Percentiles rank a stretch among this genome's conserved stretches.
phyloP scores from a whole-genome alignment of 2,797 vertebrate genomes.

The Oreortyx pictus region DNA sequence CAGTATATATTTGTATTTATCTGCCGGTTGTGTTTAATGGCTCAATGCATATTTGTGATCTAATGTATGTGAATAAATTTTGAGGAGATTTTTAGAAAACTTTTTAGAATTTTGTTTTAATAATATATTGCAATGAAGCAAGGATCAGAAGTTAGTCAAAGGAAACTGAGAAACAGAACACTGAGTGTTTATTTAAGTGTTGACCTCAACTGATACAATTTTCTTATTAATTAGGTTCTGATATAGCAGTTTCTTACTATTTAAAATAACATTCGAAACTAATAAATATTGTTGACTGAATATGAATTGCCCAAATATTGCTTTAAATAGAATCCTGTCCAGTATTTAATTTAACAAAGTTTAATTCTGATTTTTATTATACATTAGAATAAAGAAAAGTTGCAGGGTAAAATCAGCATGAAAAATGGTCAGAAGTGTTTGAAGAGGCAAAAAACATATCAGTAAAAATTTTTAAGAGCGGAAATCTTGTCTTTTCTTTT shows the following conservation, averaged over 20 bases:
- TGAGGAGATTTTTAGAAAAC: not conserved
- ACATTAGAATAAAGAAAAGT: not conserved
- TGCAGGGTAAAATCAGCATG: not conserved
- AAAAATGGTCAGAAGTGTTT: not conserved
- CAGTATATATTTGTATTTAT: not conserved
- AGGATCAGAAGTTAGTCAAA: not conserved
- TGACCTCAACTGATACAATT: not conserved
- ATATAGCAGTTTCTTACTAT: not conserved
- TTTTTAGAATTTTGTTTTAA: not conserved
- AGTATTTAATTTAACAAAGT: not conserved
- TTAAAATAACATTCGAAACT: not conserved
- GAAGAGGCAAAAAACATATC: not conserved
- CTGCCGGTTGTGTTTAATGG: not conserved
- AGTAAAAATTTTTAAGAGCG: not conserved
- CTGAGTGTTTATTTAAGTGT: not conserved
- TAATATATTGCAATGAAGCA: not conserved
- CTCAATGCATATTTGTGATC: not conserved
- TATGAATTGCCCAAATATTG: not conserved
- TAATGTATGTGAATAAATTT: slow-evolving; percentile 6
- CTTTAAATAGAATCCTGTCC: not conserved
- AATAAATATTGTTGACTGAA: not conserved
- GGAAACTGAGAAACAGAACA: not conserved
- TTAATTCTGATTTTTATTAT: not conserved
- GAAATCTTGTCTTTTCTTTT: not conserved
- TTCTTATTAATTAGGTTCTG: not conserved